Percentiles rank a stretch among this genome's conserved stretches.
Evolutionary conservation across 2,797 vertebrate genomes (phyloP).

Genomic region (Poeciliopsis turneri): DNA sequence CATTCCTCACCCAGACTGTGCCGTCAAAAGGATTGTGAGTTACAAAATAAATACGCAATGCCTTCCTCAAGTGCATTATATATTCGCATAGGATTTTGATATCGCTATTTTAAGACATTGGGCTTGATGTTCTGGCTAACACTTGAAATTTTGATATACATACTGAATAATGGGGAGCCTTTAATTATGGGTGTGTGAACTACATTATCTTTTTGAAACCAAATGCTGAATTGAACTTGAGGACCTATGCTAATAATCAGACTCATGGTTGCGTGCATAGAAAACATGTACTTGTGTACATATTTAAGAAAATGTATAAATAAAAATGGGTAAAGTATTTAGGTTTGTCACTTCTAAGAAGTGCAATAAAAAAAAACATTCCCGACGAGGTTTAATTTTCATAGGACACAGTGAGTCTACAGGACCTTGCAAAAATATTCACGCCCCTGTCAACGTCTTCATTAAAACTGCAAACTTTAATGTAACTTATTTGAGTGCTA

Average conservation of each 20-base stretch:
- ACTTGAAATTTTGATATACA: slow-evolving; percentile 75
- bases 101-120: slow-evolving; percentile 66
- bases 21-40: slow-evolving; percentile 68
- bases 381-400: slow-evolving; percentile 61
- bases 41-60: slow-evolving; percentile 60
- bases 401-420: slow-evolving; percentile 31
- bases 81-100: slow-evolving; percentile 68
- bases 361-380: slow-evolving; percentile 69
- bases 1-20: slow-evolving; percentile 68
- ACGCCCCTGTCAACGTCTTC: background rate
- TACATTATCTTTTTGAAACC: slow-evolving; percentile 62
- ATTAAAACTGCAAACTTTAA: background rate
- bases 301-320: slow-evolving; percentile 52
- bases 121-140: slow-evolving; percentile 72
- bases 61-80: slow-evolving; percentile 82
- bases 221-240: slow-evolving; percentile 75
- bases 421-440: slow-evolving; percentile 3
- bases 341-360: slow-evolving; percentile 74
- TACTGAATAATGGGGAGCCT: slow-evolving; percentile 59
- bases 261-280: slow-evolving; percentile 57
- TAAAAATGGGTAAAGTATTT: slow-evolving; percentile 49
- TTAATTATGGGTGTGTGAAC: slow-evolving; percentile 62
- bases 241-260: slow-evolving; percentile 71
- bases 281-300: slow-evolving; percentile 71
- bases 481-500: background rate